Evolutionary conservation across 2,797 vertebrate species (phyloP), one percentile per base, ranked within the genome.

Genomic region (Aselliscus stoliczkanus): DNA sequence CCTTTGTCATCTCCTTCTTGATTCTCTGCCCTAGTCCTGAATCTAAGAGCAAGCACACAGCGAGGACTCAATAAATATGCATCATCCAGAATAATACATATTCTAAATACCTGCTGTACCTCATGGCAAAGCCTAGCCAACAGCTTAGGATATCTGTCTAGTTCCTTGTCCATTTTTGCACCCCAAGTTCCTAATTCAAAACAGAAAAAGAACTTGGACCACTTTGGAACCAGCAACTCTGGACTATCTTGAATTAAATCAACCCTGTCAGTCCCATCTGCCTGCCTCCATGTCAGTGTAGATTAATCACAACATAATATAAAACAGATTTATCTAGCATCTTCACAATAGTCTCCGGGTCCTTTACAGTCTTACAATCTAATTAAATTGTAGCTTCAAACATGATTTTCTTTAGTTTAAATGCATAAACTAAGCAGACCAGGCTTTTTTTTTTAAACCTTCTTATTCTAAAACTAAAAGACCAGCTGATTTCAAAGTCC

Each of bases 261-360:
- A 0, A 10, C 86, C 69, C 89, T 81, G 12, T 13, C 84, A 85
- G 94, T 92, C 65, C 69, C 80, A 94, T 94, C 94, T 83, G 31
- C 34, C 94, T 64, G 80, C 88, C 94, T 96, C 82, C 20, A 42
- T 73, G 7, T 96, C 97, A 75, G 92, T 52, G 44, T 77, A 96
- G 97, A 98, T 98, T 97, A 98, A 97, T 97, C 98, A 97, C 95
- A 96, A 93, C 81, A 95, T 87, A 97, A 95, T 97, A 96, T 88
- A 96, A 97, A 97, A 94, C 95, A 96, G 92, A 96, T 96, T 98
- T 96, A 84, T 97, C 56, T 94, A 92, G 85, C 95, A 60, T 96
- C 97, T 96, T 96, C 96, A 91, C 91, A 84, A 94, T 96, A 79
- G 97, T 98, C 95, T 95, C 80, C 67, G 58, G 93, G 96, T 97